These are phyloP conservation scores for Amazona guildingii DNA, from an alignment of 2,113 vertebrate genomes.

Conservation along the genomic window DNA sequence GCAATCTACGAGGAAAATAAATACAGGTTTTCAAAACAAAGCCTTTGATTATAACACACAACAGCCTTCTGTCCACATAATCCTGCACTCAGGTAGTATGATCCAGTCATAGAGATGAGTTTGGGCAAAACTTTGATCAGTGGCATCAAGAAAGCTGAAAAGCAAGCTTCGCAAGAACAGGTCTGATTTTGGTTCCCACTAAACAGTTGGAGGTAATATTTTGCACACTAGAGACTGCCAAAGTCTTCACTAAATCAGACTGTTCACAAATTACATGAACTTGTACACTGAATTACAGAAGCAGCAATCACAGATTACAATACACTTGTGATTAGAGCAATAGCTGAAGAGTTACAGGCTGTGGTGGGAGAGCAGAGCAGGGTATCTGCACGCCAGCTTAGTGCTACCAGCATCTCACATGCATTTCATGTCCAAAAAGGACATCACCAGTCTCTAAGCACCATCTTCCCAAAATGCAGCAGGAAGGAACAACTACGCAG, in stretches of 20 bases:
- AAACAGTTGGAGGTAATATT: not conserved
- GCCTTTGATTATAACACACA: not conserved
- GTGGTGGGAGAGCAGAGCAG: not conserved
- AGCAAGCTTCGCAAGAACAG: not conserved
- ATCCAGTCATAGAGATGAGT: not conserved
- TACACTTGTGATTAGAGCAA: not conserved
- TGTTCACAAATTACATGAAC: not conserved
- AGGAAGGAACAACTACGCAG: not conserved
- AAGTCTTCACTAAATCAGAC: not conserved
- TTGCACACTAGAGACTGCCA: not conserved
- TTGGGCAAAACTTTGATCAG: not conserved
- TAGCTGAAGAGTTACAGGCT: not conserved
- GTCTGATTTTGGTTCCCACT: not conserved
- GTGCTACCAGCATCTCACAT: fast-evolving
- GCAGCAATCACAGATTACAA: not conserved
- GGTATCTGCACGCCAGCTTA: not conserved
- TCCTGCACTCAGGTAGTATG: not conserved
- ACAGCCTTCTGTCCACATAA: not conserved
- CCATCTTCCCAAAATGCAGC: not conserved
- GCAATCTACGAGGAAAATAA: not conserved
- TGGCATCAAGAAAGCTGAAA: not conserved
- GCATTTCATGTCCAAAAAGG: not conserved
- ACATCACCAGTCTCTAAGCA: fast-evolving
- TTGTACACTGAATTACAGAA: not conserved
- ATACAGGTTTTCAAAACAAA: conserved; percentile 19